Conservation (phyloP, 2,113 vertebrate species). For the Ameiurus melas region DNA sequence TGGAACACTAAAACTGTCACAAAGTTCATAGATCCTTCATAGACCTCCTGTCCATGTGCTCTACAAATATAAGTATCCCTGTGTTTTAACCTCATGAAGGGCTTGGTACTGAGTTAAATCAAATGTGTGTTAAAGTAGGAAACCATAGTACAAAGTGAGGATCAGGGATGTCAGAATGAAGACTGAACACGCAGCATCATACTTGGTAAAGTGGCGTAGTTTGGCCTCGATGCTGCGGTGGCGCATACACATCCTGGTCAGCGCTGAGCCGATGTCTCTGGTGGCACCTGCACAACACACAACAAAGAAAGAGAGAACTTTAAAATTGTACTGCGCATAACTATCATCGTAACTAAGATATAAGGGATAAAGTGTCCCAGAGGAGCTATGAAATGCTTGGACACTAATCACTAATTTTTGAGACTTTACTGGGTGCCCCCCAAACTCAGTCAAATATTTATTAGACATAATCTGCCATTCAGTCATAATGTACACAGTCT, state of each 20-base stretch:
- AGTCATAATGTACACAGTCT: slow-evolving; percentile 39
- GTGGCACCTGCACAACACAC: slow-evolving; percentile 83
- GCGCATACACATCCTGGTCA: slow-evolving; percentile 98
- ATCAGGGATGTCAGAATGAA: background rate
- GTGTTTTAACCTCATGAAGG: background rate
- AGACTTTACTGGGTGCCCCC: background rate
- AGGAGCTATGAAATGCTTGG: background rate
- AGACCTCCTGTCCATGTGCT: background rate
- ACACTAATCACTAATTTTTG: background rate
- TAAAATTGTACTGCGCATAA: background rate
- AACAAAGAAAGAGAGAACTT: background rate
- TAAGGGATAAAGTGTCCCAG: background rate
- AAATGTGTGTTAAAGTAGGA: background rate
- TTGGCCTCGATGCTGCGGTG: slow-evolving; percentile 98
- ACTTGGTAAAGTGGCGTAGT: slow-evolving; percentile 98
- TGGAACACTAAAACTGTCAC: background rate
- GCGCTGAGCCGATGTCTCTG: slow-evolving; percentile 91
- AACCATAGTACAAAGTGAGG: background rate
- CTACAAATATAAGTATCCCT: background rate
- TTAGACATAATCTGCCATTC: slow-evolving; percentile 18
- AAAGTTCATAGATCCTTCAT: background rate
- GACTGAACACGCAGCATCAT: slow-evolving; percentile 55
- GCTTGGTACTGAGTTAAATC: background rate
- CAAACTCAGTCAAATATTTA: slow-evolving; percentile 48
- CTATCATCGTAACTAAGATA: background rate